Conservation (phyloP, 2,888 invertebrate species). For the Latrodectus elegans region DNA sequence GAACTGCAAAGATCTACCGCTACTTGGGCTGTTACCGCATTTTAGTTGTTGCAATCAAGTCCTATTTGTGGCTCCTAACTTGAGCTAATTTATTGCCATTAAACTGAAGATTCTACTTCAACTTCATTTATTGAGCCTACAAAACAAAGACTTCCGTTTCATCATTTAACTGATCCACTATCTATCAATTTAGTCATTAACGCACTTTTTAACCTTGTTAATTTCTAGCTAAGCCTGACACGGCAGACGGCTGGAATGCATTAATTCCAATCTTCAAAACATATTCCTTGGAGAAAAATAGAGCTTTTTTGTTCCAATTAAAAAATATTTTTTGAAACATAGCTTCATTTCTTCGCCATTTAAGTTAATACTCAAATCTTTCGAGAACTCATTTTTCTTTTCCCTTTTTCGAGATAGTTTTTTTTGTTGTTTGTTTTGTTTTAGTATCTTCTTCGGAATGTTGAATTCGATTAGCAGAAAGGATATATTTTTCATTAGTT, state of each 20-base stretch:
- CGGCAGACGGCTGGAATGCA: neutral
- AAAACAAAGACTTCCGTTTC: no score
- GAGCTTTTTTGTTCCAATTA: neutral
- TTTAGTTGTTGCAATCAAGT: no score
- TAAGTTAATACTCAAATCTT: slow-evolving; percentile 34
- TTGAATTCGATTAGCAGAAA: slow-evolving; percentile 40
- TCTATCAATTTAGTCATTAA: no score
- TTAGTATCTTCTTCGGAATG: neutral
- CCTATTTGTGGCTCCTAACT: no score
- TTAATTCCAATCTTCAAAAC: slow-evolving; percentile 13
- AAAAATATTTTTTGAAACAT: neutral
- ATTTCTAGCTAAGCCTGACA: no score
- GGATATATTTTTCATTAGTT: slow-evolving; percentile 25
- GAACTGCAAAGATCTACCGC: no score
- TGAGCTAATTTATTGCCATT: no score
- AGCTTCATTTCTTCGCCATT: slow-evolving; percentile 47
- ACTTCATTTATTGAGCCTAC: no score
- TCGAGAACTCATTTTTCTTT: slow-evolving; percentile 1
- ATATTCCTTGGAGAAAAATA: neutral
- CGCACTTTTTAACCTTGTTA: no score
- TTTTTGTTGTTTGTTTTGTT: slow-evolving; percentile 19
- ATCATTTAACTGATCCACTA: no score
- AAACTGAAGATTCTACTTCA: no score
- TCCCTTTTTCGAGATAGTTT: slow-evolving; percentile 1
- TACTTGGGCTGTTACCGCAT: no score